Percentiles rank a stretch among this genome's conserved stretches.
phyloP scores from a whole-genome alignment of 2,797 vertebrate genomes.

The Enteromius anoplus region DNA sequence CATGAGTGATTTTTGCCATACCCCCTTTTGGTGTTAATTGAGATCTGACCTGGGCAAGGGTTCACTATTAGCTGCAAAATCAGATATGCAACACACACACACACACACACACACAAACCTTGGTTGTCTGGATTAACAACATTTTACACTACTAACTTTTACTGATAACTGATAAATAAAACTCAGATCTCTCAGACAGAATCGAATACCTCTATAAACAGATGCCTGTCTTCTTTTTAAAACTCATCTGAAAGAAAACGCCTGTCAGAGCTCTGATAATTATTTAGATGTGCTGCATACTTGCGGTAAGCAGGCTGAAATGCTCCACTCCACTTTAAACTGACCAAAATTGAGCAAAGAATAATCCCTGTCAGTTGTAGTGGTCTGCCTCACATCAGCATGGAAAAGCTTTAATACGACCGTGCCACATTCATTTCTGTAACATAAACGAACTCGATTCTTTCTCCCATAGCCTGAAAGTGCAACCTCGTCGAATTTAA shows the following conservation, averaged over 20 bases:
- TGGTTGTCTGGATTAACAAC: not conserved
- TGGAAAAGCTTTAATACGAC: slow-evolving; percentile 63
- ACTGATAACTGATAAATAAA: not conserved
- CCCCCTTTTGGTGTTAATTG: slow-evolving; percentile 67
- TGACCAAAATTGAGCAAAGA: slow-evolving; percentile 55
- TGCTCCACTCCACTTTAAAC: slow-evolving; percentile 59
- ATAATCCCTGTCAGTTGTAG: slow-evolving; percentile 59
- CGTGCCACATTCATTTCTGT: slow-evolving; percentile 67
- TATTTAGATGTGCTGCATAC: slow-evolving; percentile 56
- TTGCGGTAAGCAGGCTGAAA: slow-evolving; percentile 54
- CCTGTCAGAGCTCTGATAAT: slow-evolving; percentile 57
- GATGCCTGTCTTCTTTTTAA: slow-evolving; percentile 38
- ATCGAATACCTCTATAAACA: slow-evolving; percentile 27
- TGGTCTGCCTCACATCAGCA: slow-evolving; percentile 62
- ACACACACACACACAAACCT: slow-evolving; percentile 22
- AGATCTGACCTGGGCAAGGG: slow-evolving; percentile 59
- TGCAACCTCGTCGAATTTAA: slow-evolving; percentile 72
- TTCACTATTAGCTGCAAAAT: slow-evolving; percentile 45
- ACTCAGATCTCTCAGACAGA: slow-evolving; percentile 15
- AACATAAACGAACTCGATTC: slow-evolving; percentile 66
- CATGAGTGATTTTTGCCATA: slow-evolving; percentile 70
- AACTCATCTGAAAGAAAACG: slow-evolving; percentile 45
- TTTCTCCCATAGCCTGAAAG: slow-evolving; percentile 59
- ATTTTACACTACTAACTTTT: not conserved
- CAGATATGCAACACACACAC: slow-evolving; percentile 11